Evolutionary conservation across 2,797 vertebrate genomes (phyloP).

Genomic region (Ctenopoma kingsleyae): DNA sequence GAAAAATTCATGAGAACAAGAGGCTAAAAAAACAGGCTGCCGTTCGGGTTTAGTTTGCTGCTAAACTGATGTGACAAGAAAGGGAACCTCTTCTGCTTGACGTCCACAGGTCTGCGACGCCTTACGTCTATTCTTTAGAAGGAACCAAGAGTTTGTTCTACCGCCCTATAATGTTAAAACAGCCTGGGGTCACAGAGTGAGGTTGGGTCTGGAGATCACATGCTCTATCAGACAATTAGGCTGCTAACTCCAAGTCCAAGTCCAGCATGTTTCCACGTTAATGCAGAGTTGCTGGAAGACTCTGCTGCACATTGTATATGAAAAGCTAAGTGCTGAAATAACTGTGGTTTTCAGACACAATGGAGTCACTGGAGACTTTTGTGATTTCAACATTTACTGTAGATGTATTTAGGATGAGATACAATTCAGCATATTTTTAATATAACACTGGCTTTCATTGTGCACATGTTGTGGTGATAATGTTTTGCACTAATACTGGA

Average conservation of each 20-base stretch:
- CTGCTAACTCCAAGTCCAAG: background rate
- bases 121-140: conserved; percentile 37
- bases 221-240: conserved; percentile 19
- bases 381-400: conserved; percentile 5
- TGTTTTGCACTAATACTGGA: no score
- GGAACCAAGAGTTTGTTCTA: conserved; percentile 13
- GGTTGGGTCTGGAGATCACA: conserved; percentile 12
- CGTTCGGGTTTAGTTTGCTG: conserved; percentile 56
- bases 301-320: background rate
- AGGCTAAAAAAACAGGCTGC: conserved; percentile 55
- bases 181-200: conserved; percentile 11
- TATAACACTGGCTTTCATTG: no score
- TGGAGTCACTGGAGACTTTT: no score
- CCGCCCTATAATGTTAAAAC: conserved; percentile 23
- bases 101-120: conserved; percentile 16
- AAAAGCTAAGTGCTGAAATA: conserved; percentile 34
- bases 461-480: no score
- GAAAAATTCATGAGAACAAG: conserved; percentile 72
- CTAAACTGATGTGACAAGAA: conserved; percentile 75
- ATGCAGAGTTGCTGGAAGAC: conserved; percentile 25
- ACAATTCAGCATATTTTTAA: no score
- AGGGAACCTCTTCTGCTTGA: conserved; percentile 52
- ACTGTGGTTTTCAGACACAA: conserved; percentile 10
- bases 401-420: background rate
- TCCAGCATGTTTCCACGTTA: conserved; percentile 25